These are phyloP conservation scores for Pandemis cinnamomeana DNA, from an alignment of 2,888 invertebrate genomes.

Conservation along the genomic window DNA sequence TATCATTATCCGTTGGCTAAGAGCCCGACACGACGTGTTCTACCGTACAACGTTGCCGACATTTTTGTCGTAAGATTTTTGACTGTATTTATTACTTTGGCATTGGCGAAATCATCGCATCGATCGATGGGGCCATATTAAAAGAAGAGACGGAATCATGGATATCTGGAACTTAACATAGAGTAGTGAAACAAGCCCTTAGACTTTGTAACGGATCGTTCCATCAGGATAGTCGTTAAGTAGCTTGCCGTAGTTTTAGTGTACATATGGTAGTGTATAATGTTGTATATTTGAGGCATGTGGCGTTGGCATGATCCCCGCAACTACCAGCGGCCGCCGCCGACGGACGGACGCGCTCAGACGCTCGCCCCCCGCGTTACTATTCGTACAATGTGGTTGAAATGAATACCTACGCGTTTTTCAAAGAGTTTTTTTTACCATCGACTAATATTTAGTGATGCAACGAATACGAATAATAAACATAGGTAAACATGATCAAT, in stretches of 20 bases:
- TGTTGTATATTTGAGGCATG: conserved; percentile 76
- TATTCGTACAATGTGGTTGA: not conserved
- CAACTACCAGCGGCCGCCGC: conserved; percentile 64
- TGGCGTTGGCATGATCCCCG: conserved; percentile 81
- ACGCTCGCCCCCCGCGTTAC: conserved; percentile 41
- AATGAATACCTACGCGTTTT: not conserved
- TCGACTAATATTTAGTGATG: not conserved
- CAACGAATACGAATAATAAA: no score
- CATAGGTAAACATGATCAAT: no score
- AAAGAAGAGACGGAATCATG: no score
- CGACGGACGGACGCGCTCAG: conserved; percentile 64
- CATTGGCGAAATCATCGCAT: no score
- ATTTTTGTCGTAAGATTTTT: no score
- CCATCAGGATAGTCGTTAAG: conserved; percentile 57
- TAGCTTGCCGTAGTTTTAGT: conserved; percentile 62
- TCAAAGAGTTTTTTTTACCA: not conserved
- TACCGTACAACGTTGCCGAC: no score
- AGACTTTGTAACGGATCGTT: conserved; percentile 37
- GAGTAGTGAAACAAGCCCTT: no score
- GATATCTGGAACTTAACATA: no score
- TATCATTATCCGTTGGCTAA: no score
- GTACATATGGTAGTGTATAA: conserved; percentile 58
- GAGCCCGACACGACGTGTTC: no score
- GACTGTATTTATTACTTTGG: no score
- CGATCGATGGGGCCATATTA: no score